Conservation (phyloP, 2,113 vertebrate genomes). For the Antennarius striatus region DNA sequence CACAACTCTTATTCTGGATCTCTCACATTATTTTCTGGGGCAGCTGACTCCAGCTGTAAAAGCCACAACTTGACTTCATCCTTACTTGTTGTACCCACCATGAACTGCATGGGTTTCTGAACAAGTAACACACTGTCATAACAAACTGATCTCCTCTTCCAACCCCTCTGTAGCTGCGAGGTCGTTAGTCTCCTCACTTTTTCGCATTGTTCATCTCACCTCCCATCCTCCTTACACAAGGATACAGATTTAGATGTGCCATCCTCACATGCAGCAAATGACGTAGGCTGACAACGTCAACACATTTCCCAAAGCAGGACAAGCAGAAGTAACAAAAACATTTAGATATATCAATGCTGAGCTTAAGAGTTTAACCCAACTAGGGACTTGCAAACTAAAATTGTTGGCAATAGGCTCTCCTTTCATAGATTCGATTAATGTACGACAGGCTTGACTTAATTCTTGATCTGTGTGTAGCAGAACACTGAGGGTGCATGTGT, state of each 20-base stretch:
- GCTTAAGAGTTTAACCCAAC: too few relatives aligned
- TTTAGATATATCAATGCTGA: background rate
- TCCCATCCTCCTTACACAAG: background rate
- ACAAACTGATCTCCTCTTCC: conserved; percentile 18
- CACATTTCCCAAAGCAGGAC: conserved; percentile 8
- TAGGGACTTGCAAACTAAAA: too few relatives aligned
- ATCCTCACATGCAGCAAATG: conserved; percentile 1
- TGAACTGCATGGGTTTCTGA: conserved; percentile 8
- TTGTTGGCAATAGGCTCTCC: too few relatives aligned
- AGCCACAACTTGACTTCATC: too few relatives aligned
- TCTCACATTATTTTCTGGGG: too few relatives aligned
- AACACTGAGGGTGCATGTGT: background rate
- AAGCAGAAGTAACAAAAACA: background rate
- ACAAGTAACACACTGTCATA: conserved; percentile 12
- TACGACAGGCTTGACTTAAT: background rate
- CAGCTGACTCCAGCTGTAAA: too few relatives aligned
- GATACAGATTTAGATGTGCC: conserved; percentile 4
- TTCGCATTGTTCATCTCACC: conserved; percentile 48
- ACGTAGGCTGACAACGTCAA: conserved; percentile 22
- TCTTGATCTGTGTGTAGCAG: background rate
- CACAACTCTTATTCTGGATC: too few relatives aligned
- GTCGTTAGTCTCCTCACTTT: conserved; percentile 35
- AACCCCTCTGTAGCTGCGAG: conserved; percentile 19
- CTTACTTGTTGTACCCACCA: background rate
- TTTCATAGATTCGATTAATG: too few relatives aligned